Conservation (phyloP, 2,797 vertebrate genomes). For the Valencia hispanica region DNA sequence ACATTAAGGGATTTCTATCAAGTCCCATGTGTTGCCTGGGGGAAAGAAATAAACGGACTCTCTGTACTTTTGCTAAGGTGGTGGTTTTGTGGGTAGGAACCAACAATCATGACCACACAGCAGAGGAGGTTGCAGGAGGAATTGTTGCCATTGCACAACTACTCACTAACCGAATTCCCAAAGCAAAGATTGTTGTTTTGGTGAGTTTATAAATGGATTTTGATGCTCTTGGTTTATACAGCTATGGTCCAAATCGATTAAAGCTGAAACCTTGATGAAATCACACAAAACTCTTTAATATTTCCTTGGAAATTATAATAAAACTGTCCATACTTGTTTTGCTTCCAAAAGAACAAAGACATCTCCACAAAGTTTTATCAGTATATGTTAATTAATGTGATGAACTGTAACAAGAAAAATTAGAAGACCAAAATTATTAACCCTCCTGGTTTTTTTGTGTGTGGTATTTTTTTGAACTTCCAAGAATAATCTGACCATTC, state of each 20-base stretch:
- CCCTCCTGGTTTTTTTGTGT: background rate
- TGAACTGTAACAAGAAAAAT: background rate
- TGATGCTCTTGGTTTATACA: background rate
- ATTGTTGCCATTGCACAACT: conserved; percentile 89
- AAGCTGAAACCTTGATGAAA: background rate
- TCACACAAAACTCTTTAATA: too few species aligned
- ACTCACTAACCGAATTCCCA: conserved; percentile 87
- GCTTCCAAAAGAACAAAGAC: too few species aligned
- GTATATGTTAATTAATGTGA: background rate
- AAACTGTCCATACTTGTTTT: too few species aligned
- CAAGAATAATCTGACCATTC: background rate
- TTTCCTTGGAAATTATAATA: too few species aligned
- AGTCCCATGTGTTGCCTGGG: background rate
- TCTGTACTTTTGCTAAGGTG: conserved; percentile 78
- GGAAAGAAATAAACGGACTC: conserved; percentile 9
- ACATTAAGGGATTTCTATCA: background rate
- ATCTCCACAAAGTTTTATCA: background rate
- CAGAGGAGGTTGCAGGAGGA: conserved; percentile 93
- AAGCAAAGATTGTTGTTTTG: conserved; percentile 94
- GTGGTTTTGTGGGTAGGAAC: conserved; percentile 98
- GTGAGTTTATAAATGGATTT: conserved; percentile 76
- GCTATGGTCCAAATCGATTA: too few species aligned
- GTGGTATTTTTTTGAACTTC: background rate
- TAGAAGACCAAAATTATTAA: background rate
- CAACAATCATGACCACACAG: conserved; percentile 94